Evolutionary conservation across 2,797 vertebrate species (phyloP), one percentile per base, ranked within the genome.

Genomic region (Galagoides demidoff): DNA sequence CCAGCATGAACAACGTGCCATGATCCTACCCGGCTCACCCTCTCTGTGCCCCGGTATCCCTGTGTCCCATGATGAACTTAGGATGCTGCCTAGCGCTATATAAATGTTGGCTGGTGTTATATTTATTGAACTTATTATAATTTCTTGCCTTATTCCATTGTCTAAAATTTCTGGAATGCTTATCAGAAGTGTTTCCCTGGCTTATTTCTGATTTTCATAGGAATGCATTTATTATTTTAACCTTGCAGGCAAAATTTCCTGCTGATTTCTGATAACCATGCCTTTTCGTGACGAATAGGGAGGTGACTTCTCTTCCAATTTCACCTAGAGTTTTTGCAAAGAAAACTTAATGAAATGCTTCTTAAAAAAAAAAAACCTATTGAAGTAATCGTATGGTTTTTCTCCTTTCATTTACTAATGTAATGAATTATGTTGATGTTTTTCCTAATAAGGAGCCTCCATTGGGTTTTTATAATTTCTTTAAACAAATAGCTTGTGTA

Each of bases 271-370:
- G 91, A 96, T 90, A 95, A 86, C 77, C 81, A 52, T 29, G 23
- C 27, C 77, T 84, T 78, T 87, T 49, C 83, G 73, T 91, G 64
- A 45, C 74, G 19, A 66, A 20, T 79, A 84, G 73, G 77, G 85
- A 94, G 16, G 71, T 95, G 73, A 37, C 74, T 94, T 96, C 96
- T 82, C 55, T 82, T 95, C 57, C 66, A 95, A 92, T 89, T 95
- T 94, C 78, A 94, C 85, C 81, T 82, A 55, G 74, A 82, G 39
- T 94, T 97, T 95, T 95, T 92, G 92, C 85, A 91, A 96, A 92
- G 89, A 84, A 93, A 96, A 97, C 95, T 95, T 95, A 97, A 97
- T 97, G 95, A 97, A 97, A 92, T 86, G 92, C 45, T 96, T 83
- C 79, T 93, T 92, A 4, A 52, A 52, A 52, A 91, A 95, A 49